These are phyloP conservation scores for Amazona ochrocephala DNA, from an alignment of 2,797 vertebrate species.

Conservation along the genomic window DNA sequence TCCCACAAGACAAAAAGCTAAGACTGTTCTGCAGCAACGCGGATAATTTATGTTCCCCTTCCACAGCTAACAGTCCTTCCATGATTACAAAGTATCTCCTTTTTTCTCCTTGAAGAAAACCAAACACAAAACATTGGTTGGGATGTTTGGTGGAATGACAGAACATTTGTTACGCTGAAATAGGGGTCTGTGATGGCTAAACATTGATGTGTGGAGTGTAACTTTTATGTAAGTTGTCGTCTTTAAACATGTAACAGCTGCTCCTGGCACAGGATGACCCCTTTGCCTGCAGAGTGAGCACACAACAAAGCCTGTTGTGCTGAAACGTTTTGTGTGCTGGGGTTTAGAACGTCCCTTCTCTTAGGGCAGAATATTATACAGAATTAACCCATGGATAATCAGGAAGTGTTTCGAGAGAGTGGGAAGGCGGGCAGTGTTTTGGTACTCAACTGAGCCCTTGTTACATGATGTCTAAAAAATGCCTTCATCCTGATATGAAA, in stretches of 20 bases:
- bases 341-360: not conserved
- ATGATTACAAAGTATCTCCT: not conserved
- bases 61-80: not conserved
- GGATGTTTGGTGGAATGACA: not conserved
- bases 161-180: not conserved
- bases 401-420: not conserved
- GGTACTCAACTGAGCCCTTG: not conserved
- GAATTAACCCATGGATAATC: not conserved
- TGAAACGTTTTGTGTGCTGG: not conserved
- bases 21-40: not conserved
- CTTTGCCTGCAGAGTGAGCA: not conserved
- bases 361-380: not conserved
- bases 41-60: not conserved
- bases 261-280: not conserved
- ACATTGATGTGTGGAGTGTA: not conserved
- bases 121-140: not conserved
- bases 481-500: not conserved
- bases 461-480: not conserved
- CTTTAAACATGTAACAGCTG: not conserved
- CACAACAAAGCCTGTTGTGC: not conserved
- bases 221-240: not conserved
- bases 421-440: not conserved
- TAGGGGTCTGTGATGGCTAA: not conserved
- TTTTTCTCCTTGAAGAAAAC: not conserved
- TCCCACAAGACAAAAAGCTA: constrained; percentile 6